Evolutionary conservation across 2,888 invertebrate species (phyloP).

Genomic region (Perithous albicinctus): DNA sequence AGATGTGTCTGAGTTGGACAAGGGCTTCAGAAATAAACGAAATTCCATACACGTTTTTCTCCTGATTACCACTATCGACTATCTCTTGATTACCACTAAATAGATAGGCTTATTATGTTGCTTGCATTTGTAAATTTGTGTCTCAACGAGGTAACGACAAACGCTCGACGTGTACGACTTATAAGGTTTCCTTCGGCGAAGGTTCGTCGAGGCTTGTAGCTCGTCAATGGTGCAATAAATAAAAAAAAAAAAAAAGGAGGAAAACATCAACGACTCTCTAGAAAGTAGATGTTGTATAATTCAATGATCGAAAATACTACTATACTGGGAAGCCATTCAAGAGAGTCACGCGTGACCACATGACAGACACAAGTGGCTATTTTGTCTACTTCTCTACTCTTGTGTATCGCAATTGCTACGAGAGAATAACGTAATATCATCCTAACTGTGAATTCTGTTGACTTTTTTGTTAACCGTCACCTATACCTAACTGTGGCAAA

Average conservation of each 20-base stretch:
- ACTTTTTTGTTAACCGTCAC: too few species aligned
- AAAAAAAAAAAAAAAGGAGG: slow-evolving; percentile 20
- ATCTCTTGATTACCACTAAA: background rate
- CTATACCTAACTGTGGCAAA: too few species aligned
- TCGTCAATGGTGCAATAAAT: slow-evolving; percentile 17
- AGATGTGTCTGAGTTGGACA: too few species aligned
- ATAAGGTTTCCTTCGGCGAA: slow-evolving; percentile 43
- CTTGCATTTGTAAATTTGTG: slow-evolving; percentile 26
- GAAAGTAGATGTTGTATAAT: too few species aligned
- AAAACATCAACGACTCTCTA: too few species aligned
- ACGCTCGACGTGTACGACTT: slow-evolving; percentile 8
- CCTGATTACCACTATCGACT: background rate
- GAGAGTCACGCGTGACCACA: background rate
- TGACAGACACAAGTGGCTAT: too few species aligned
- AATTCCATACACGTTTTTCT: slow-evolving; percentile 8
- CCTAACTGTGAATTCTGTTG: too few species aligned
- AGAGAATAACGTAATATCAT: too few species aligned
- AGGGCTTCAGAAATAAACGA: background rate
- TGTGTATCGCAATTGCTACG: too few species aligned
- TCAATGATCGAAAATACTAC: background rate
- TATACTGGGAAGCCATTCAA: slow-evolving; percentile 26
- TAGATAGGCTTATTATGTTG: slow-evolving; percentile 1
- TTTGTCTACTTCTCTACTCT: too few species aligned
- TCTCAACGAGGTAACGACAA: slow-evolving; percentile 11
- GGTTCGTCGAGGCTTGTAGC: slow-evolving; percentile 17